Evolutionary conservation across 1,140 invertebrate genomes (phyloP), one percentile per base, ranked within the genome.

Genomic region (Lethrus apterus): DNA sequence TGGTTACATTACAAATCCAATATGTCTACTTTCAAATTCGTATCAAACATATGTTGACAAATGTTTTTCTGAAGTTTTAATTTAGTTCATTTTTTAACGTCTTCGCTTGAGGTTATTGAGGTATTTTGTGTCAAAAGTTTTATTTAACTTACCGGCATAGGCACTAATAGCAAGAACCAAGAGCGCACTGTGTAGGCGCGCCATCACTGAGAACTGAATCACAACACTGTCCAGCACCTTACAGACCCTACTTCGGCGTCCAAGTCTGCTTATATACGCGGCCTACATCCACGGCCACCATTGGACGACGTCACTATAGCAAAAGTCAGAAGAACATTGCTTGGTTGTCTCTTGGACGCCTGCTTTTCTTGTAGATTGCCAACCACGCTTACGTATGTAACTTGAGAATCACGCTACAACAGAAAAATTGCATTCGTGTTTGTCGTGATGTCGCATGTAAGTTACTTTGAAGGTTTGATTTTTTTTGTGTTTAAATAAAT

Each of bases 251-350:
- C 55, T 54, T 46, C 55, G 45, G 26, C 50, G 46, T 41, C 55
- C 54, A 51, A 50, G 56, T 46, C 48, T 52, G 54, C 60, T 66
- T 66, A 57, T 66, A 66, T 65, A 66, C 52, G 53, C 62, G 58
- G 55, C 60, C 61, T 64, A 63, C 62, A 62, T 61, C 54, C 52
- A 57, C 50, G 51, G 57, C 59, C 60, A 56, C 59, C 55, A 54
- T 58, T 49, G 54, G 52, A 42, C 57, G 50, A 59, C 62, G 63
- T 58, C 62, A 62, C 54, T 59, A 48, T 54, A 45, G 40, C 56
- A 53, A 48, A 30, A 50, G 55, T 45, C 53, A 26, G 44, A 50
- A 33, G 40, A 50, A 45, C 44, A 49, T 59, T 58, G 51, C 46
- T 44, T 26, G 44, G 42, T 44, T 40, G 30, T 23, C 41, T 35